A percentile compares a stretch with the other conserved stretches of the same genome.
phyloP scores from a whole-genome alignment of 2,888 invertebrate species.

The Strigamia crassipes region DNA sequence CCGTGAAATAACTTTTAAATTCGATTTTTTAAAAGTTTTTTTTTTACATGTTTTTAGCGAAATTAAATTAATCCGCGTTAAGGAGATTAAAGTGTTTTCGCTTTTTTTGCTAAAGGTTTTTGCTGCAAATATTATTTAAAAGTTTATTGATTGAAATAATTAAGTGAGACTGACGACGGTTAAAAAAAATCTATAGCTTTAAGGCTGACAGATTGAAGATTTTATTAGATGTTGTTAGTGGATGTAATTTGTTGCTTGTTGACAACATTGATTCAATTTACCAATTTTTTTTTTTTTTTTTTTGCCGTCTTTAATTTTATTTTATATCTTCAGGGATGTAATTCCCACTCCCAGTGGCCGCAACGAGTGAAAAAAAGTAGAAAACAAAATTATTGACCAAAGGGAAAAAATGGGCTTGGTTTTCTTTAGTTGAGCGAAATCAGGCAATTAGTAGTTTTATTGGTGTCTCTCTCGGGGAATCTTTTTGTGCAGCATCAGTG shows the following conservation, averaged over 20 bases:
- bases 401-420: background rate
- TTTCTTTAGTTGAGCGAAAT: conserved; percentile 3
- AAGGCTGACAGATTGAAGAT: conserved; percentile 36
- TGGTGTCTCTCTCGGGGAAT: conserved; percentile 26
- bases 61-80: background rate
- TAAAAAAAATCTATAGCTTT: conserved; percentile 18
- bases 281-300: conserved; percentile 32
- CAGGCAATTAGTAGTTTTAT: conserved; percentile 42
- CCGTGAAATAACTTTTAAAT: background rate
- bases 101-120: background rate
- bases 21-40: background rate
- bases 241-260: conserved; percentile 39
- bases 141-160: conserved; percentile 34
- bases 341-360: conserved; percentile 14
- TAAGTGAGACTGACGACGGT: background rate
- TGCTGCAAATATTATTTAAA: background rate
- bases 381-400: background rate
- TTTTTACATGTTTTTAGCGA: background rate
- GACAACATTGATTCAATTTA: conserved; percentile 37
- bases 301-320: background rate
- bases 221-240: conserved; percentile 38
- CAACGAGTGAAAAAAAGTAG: background rate
- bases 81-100: background rate
- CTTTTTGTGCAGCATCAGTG: conserved; percentile 40
- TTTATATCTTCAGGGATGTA: conserved; percentile 19